phyloP scores from a whole-genome alignment of 2,113 vertebrate genomes.

The Accipiter cooperii region DNA sequence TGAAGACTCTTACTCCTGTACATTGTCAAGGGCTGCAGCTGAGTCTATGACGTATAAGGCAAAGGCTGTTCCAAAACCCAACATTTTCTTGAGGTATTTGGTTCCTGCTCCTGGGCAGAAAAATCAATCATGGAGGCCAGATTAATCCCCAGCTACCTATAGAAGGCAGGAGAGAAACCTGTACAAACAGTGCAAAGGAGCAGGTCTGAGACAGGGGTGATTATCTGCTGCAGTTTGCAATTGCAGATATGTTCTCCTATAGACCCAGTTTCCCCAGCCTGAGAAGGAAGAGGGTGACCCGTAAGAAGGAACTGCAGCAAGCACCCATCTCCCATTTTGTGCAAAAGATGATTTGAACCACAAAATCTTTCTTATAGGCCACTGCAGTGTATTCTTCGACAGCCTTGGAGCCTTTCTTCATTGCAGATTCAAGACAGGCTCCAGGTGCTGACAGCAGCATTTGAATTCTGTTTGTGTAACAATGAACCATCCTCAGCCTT shows the following conservation, averaged over 20 bases:
- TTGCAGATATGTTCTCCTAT: background rate
- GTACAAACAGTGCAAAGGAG: background rate
- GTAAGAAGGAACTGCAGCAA: background rate
- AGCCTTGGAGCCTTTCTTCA: background rate
- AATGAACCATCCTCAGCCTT: background rate
- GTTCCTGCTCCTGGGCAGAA: background rate
- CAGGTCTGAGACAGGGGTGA: background rate
- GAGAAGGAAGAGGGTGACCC: background rate
- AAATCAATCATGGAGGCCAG: background rate
- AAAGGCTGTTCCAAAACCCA: background rate
- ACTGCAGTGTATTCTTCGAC: background rate
- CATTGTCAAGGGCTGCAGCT: background rate
- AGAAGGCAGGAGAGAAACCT: background rate
- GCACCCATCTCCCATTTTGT: rapidly evolving
- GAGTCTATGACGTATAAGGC: background rate
- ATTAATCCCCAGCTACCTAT: background rate
- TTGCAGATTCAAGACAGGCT: background rate
- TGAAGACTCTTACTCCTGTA: background rate
- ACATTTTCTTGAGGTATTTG: background rate
- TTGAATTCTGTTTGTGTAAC: background rate
- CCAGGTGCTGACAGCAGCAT: background rate
- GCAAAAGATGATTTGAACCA: background rate
- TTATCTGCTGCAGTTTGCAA: background rate
- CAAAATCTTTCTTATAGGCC: background rate
- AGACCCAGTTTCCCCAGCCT: background rate